Conservation (phyloP, 2,888 invertebrate species). For the Stenoptilia bipunctidactyla region DNA sequence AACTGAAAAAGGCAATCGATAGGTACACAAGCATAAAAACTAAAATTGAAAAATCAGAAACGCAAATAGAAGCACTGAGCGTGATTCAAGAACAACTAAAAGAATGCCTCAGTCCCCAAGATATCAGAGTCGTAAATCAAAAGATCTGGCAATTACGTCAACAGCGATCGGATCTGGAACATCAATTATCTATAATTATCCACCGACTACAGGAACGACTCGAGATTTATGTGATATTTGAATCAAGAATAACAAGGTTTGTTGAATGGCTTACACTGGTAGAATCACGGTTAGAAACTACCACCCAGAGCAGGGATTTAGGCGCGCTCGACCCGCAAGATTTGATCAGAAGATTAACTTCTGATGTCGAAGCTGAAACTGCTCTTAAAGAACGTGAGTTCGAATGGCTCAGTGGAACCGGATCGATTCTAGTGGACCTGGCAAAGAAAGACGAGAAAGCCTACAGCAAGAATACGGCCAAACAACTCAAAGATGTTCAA, state of each 20-base stretch:
- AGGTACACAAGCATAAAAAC: slow-evolving; percentile 73
- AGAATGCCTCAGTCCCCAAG: slow-evolving; percentile 86
- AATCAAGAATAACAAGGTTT: slow-evolving; percentile 75
- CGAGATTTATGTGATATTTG: slow-evolving; percentile 79
- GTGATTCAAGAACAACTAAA: slow-evolving; percentile 85
- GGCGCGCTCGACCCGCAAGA: slow-evolving; percentile 78
- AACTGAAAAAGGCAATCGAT: slow-evolving; percentile 75
- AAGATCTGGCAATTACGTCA: slow-evolving; percentile 83
- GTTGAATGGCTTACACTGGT: slow-evolving; percentile 78
- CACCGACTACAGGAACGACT: slow-evolving; percentile 81
- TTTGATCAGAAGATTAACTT: slow-evolving; percentile 77
- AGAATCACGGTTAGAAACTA: slow-evolving; percentile 75
- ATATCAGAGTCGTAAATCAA: slow-evolving; percentile 85
- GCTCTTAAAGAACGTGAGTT: slow-evolving; percentile 81
- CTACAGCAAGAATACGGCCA: slow-evolving; percentile 64
- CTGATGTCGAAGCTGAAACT: slow-evolving; percentile 82
- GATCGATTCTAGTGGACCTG: slow-evolving; percentile 74
- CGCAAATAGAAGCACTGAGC: slow-evolving; percentile 78
- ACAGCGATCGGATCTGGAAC: slow-evolving; percentile 84
- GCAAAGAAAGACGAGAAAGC: slow-evolving; percentile 73
- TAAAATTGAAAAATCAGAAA: slow-evolving; percentile 68
- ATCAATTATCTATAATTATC: slow-evolving; percentile 79
- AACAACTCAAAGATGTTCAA: slow-evolving; percentile 71
- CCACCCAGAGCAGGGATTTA: slow-evolving; percentile 59
- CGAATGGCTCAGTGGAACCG: slow-evolving; percentile 81